phyloP scores from a whole-genome alignment of 1,140 invertebrate genomes.

The Drosophila paulistorum region DNA sequence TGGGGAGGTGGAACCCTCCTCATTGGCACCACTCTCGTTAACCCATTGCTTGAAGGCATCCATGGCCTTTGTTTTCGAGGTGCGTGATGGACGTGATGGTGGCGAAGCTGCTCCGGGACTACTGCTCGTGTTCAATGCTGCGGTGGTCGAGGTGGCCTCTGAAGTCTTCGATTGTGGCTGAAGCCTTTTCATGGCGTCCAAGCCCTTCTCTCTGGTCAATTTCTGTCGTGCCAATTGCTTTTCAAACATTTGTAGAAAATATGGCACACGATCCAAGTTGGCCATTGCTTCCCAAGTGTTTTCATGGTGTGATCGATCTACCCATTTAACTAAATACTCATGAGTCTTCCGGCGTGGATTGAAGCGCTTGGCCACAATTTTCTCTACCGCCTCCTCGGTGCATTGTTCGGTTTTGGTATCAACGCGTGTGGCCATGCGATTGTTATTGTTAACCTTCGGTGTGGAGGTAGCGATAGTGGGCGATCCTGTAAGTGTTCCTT shows the following conservation, averaged over 20 bases:
- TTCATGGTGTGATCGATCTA: slow-evolving; percentile 88
- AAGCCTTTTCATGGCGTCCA: slow-evolving; percentile 82
- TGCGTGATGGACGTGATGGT: slow-evolving; percentile 87
- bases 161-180: slow-evolving; percentile 29
- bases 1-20: slow-evolving; percentile 45
- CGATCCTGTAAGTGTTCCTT: slow-evolving; percentile 26
- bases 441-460: slow-evolving; percentile 51
- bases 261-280: slow-evolving; percentile 89
- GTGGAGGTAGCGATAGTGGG: slow-evolving; percentile 15
- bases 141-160: slow-evolving; percentile 22
- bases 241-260: slow-evolving; percentile 91
- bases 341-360: slow-evolving; percentile 90
- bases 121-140: slow-evolving; percentile 18
- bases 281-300: slow-evolving; percentile 92
- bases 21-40: slow-evolving; percentile 47
- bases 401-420: slow-evolving; percentile 73
- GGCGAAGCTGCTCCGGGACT: slow-evolving; percentile 60
- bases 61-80: slow-evolving; percentile 91
- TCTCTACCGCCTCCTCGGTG: slow-evolving; percentile 86
- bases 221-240: slow-evolving; percentile 90
- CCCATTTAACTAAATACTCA: slow-evolving; percentile 93
- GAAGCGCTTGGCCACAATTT: slow-evolving; percentile 91
- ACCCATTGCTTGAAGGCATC: slow-evolving; percentile 92
- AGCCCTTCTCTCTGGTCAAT: slow-evolving; percentile 85
- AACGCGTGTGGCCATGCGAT: slow-evolving; percentile 72